phyloP scores from a whole-genome alignment of 2,113 vertebrate genomes.

The Bostrychus sinensis region DNA sequence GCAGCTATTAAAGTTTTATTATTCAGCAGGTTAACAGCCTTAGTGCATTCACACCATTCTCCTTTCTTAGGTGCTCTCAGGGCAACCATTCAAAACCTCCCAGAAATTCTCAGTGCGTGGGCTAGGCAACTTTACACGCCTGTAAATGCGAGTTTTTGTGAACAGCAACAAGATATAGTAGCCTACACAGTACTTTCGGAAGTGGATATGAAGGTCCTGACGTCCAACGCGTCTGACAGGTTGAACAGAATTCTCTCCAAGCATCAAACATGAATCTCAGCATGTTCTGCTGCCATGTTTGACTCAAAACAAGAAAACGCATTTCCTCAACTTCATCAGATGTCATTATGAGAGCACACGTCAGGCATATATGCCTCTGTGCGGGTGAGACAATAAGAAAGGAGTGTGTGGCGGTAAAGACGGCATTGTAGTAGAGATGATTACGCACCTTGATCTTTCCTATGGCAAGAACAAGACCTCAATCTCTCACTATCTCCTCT shows the following conservation, averaged over 20 bases:
- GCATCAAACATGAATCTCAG: slow-evolving; percentile 27
- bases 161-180: slow-evolving; percentile 33
- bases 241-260: slow-evolving; percentile 4
- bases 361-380: slow-evolving; percentile 15
- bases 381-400: slow-evolving; percentile 40
- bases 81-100: slow-evolving; percentile 38
- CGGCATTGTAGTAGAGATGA: slow-evolving; percentile 85
- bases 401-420: slow-evolving; percentile 73
- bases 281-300: slow-evolving; percentile 19
- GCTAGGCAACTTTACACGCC: slow-evolving; percentile 27
- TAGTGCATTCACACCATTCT: slow-evolving; percentile 47
- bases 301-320: slow-evolving; percentile 31
- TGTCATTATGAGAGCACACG: slow-evolving; percentile 45
- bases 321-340: slow-evolving; percentile 43
- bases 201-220: slow-evolving; percentile 31
- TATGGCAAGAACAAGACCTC: slow-evolving; percentile 97
- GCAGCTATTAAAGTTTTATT: slow-evolving; percentile 52
- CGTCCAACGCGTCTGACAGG: slow-evolving; percentile 39
- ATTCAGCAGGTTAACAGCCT: slow-evolving; percentile 50
- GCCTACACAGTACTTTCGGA: not conserved
- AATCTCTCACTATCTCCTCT: slow-evolving; percentile 96
- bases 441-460: slow-evolving; percentile 94
- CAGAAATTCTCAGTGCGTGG: slow-evolving; percentile 39
- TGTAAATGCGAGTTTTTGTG: slow-evolving; percentile 43
- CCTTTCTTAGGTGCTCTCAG: slow-evolving; percentile 49